These are phyloP conservation scores for Leptinotarsa defecta DNA, from an alignment of 1,140 invertebrate genomes.

Conservation along the genomic window DNA sequence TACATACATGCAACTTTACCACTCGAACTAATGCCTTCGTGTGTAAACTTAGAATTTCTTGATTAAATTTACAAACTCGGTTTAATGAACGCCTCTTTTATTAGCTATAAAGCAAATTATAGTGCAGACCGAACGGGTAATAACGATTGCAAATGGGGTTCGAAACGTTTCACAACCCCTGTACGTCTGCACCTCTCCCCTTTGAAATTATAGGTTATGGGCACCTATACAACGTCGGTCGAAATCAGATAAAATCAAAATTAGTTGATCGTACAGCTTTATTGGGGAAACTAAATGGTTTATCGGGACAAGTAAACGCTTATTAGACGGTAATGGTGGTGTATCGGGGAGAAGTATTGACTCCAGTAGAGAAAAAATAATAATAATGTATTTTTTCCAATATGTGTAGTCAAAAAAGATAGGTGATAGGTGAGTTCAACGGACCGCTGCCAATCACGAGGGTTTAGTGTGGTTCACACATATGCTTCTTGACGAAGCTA, in stretches of 20 bases:
- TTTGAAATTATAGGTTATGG: constrained; percentile 25
- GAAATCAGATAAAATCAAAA: constrained; percentile 22
- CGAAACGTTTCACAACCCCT: background rate
- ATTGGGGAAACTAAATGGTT: constrained; percentile 19
- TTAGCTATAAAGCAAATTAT: constrained; percentile 31
- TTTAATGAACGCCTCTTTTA: constrained; percentile 19
- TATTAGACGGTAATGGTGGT: background rate
- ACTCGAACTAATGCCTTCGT: background rate
- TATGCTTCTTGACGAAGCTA: too few species aligned
- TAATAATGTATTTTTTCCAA: too few species aligned
- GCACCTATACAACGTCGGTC: constrained; percentile 9
- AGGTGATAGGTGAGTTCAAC: too few species aligned
- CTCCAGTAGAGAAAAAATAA: too few species aligned
- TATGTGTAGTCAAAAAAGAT: too few species aligned
- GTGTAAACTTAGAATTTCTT: constrained; percentile 14
- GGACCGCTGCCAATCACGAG: too few species aligned
- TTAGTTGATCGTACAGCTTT: constrained; percentile 4
- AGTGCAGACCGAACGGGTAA: constrained; percentile 16
- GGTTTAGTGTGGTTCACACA: too few species aligned
- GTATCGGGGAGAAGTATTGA: background rate
- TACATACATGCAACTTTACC: too few species aligned
- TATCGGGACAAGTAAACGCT: constrained; percentile 12
- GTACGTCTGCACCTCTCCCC: background rate
- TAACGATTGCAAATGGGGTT: constrained; percentile 28
- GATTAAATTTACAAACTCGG: constrained; percentile 27